phyloP scores from a whole-genome alignment of 2,113 vertebrate genomes.

The Psephotus haematonotus region DNA sequence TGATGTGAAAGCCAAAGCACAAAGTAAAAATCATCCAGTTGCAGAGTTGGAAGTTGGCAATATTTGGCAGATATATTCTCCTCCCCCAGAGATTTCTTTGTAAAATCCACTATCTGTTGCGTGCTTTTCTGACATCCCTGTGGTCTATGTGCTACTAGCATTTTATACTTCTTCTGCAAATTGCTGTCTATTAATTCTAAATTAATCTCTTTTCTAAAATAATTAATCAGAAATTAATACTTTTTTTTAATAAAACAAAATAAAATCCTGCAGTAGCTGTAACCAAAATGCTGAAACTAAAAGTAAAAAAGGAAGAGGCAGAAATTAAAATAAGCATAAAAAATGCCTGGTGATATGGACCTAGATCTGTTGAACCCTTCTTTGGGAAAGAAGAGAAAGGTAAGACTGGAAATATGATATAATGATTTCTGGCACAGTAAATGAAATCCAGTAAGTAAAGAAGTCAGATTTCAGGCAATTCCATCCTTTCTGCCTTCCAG shows the following conservation, averaged over 20 bases:
- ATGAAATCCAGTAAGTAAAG: not conserved
- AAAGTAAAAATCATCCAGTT: not conserved
- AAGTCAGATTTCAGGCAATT: not conserved
- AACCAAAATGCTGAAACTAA: not conserved
- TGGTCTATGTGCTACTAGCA: fast-evolving
- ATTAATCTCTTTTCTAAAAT: not conserved
- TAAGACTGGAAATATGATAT: not conserved
- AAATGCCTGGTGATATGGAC: not conserved
- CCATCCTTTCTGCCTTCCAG: not conserved
- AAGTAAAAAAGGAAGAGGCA: not conserved
- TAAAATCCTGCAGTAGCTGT: not conserved
- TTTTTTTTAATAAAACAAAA: not conserved
- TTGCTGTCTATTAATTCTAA: not conserved
- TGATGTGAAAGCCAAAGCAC: not conserved
- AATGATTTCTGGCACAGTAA: not conserved
- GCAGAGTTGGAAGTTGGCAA: not conserved
- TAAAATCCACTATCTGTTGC: fast-evolving
- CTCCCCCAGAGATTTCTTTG: not conserved
- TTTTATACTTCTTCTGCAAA: not conserved
- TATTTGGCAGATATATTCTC: not conserved
- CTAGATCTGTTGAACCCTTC: not conserved
- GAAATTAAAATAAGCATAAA: not conserved
- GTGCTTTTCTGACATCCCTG: not conserved
- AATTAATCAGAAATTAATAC: not conserved
- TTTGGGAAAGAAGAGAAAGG: not conserved